These are phyloP conservation scores for Aplidium turbinatum DNA, from an alignment of 23 tunicate species.

Conservation along the genomic window DNA sequence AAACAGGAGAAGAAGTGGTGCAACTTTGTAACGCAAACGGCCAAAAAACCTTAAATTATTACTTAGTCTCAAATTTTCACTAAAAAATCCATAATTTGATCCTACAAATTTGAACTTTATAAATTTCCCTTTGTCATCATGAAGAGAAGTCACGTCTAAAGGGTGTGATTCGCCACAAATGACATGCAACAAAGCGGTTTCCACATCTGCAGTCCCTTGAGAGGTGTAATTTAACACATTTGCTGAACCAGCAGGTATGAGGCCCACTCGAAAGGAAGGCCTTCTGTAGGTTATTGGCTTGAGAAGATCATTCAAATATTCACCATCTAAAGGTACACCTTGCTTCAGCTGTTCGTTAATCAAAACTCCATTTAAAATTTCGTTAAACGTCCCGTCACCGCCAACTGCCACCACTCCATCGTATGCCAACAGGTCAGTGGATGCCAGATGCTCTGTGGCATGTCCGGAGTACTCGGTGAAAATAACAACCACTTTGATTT, in stretches of 20 bases:
- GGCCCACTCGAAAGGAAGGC: slow-evolving; percentile 48
- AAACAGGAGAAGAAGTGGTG: slow-evolving; percentile 43
- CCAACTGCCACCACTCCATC: slow-evolving; percentile 77
- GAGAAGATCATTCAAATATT: not conserved
- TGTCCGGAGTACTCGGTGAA: slow-evolving; percentile 47
- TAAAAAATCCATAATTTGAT: slow-evolving; percentile 63
- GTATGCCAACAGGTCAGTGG: slow-evolving; percentile 27
- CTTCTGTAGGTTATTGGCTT: not conserved
- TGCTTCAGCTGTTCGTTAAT: slow-evolving; percentile 25
- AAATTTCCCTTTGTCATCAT: slow-evolving; percentile 42
- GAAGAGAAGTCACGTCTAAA: slow-evolving; percentile 47
- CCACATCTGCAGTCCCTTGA: slow-evolving; percentile 61
- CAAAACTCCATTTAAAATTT: slow-evolving; percentile 59
- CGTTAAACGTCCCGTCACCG: slow-evolving; percentile 73
- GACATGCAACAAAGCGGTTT: slow-evolving; percentile 63
- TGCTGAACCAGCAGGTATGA: slow-evolving; percentile 80
- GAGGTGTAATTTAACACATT: slow-evolving; percentile 43
- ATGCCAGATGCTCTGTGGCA: slow-evolving; percentile 46
- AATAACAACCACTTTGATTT: slow-evolving; percentile 24
- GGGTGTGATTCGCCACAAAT: slow-evolving; percentile 64
- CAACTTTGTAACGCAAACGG: slow-evolving; percentile 60
- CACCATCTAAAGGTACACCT: slow-evolving; percentile 10
- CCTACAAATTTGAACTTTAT: slow-evolving; percentile 46
- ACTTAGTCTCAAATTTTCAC: slow-evolving; percentile 53
- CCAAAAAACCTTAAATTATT: slow-evolving; percentile 50